These are phyloP conservation scores for Hippocampus comes DNA, from an alignment of 2,113 vertebrate species.

Conservation along the genomic window DNA sequence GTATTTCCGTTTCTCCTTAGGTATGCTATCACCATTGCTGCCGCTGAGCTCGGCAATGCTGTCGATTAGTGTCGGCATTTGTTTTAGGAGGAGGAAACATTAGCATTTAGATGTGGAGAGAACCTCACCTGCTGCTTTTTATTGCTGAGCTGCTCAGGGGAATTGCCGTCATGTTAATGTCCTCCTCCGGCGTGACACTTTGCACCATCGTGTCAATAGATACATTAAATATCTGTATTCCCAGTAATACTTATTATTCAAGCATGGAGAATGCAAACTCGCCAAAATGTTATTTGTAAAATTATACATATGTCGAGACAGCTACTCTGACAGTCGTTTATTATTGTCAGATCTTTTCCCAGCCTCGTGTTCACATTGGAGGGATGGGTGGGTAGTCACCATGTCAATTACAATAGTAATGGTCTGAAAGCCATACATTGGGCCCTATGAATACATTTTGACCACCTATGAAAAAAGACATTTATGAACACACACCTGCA, in stretches of 20 bases:
- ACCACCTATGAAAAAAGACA: no score
- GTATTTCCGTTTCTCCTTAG: slow-evolving; percentile 10
- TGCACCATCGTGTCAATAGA: slow-evolving; percentile 10
- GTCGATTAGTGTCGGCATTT: slow-evolving; percentile 56
- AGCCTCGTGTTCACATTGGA: no score
- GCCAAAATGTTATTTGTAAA: slow-evolving; percentile 14
- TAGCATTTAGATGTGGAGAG: slow-evolving; percentile 65
- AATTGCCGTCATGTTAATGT: slow-evolving; percentile 42
- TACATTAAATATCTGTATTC: slow-evolving; percentile 30
- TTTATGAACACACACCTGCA: no score
- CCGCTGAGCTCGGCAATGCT: slow-evolving; percentile 47
- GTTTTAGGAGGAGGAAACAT: slow-evolving; percentile 53
- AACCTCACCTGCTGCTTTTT: slow-evolving; percentile 40
- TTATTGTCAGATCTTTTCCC: no score
- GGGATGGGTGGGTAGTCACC: no score
- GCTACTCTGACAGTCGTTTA: no score
- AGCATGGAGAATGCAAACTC: slow-evolving; percentile 12
- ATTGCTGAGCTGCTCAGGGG: slow-evolving; percentile 28
- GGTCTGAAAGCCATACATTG: no score
- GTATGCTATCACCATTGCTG: slow-evolving; percentile 46
- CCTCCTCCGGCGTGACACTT: slow-evolving; percentile 20
- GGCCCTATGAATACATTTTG: no score
- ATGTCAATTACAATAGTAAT: no score
- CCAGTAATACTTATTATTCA: slow-evolving; percentile 25
- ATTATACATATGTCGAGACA: no score